Base-by-base conservation (phyloP, 2,888 invertebrate genomes). In the Tolmerus cingulatus region DNA sequence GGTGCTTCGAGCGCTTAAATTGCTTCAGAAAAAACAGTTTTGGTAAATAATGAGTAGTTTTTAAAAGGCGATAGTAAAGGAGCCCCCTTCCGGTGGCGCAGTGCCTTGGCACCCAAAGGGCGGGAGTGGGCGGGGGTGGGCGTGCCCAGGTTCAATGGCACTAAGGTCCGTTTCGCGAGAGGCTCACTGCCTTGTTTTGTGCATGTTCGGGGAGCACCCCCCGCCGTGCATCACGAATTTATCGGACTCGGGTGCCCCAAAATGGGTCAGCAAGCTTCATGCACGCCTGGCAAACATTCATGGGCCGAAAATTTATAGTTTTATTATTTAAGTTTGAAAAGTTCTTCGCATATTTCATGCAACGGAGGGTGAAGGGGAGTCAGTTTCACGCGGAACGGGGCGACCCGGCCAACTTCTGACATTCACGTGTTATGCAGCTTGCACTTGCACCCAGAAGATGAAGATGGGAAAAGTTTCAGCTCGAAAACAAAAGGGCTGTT, bases 321-420 rank as follows among this genome's bases (percentile, higher is more conserved):
- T 82, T 82, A 82, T 82, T 82, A 82, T 82, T 82, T 82, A 82
- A 82, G 82, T 82, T 82, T 57, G 82, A 66, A 82, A 66, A 82
- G 51, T 82, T 82, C 66, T 66, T 82, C 82, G 82, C 30, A 82
- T 82, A 82, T 66, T 82, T 82, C 57, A 82, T 82, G 23, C 12
- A 66, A 23, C 19, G 19, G 12, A 2, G 34, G 23, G 2, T 9
- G 4, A 12, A 19, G 66, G 19, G 57, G 23, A 12, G 57, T 57
- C 23, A 27, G 9, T 23, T 27, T 46, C 14, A 16, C 19, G 5
- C 23, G 30, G 5, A 37, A n/a, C 37, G 19, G 5, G 8, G 34
- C 5, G 9, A 40, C 19, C 19, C 14, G 79, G 27, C 46, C 79
- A 79, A 79, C 79, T 79, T 79, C 51, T 79, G 79, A 51, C 55